These are phyloP conservation scores for Notolepis coatsorum DNA, from an alignment of 2,797 vertebrate species.

Conservation along the genomic window DNA sequence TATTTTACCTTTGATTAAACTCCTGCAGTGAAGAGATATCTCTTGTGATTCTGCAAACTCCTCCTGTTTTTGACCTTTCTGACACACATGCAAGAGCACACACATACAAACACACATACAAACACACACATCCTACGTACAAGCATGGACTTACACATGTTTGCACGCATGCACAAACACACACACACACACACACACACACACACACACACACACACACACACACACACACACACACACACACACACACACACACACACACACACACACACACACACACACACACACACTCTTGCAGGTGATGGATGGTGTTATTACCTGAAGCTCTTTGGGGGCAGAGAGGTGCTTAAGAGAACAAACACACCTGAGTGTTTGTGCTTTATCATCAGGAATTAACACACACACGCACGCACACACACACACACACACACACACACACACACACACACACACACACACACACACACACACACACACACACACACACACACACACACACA, in stretches of 20 bases:
- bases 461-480: background rate
- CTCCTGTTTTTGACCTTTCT: conserved; percentile 68
- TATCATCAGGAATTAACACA: conserved; percentile 66
- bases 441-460: background rate
- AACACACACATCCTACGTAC: background rate
- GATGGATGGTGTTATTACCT: conserved; percentile 80
- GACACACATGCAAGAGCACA: conserved; percentile 10
- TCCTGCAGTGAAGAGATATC: conserved; percentile 55
- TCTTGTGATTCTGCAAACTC: conserved; percentile 52
- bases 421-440: background rate
- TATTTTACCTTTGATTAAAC: conserved; percentile 63
- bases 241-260: conserved; percentile 2
- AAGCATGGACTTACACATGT: background rate
- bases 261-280: conserved; percentile 24
- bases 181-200: background rate
- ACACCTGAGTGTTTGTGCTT: conserved; percentile 71
- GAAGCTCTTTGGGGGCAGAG: conserved; percentile 74
- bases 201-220: background rate
- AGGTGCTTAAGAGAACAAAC: conserved; percentile 79
- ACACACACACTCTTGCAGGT: conserved; percentile 23
- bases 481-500: background rate
- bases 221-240: background rate
- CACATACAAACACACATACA: background rate
- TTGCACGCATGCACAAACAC: background rate
- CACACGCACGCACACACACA: background rate